Conservation (phyloP, 1,140 invertebrate species). For the Sarcophaga peregrina region DNA sequence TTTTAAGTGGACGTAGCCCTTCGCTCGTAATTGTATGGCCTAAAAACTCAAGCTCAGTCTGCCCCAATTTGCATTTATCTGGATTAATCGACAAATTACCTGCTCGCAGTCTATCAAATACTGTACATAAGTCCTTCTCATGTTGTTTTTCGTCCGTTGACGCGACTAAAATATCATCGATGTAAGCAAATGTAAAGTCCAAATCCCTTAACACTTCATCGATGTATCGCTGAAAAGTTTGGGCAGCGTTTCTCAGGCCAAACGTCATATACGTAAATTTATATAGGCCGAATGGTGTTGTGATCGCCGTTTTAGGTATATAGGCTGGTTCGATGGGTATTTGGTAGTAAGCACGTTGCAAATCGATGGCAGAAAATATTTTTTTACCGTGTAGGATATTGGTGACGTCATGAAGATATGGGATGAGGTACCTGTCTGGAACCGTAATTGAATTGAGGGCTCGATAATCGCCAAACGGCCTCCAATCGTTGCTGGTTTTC, state of each 20-base stretch:
- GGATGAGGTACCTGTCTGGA: neutral
- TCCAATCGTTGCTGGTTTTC: too few relatives aligned
- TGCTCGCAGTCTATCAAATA: slow-evolving; percentile 52
- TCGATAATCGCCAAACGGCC: slow-evolving; percentile 68
- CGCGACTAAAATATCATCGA: slow-evolving; percentile 70
- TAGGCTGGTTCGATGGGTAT: too few relatives aligned
- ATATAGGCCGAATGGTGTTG: too few relatives aligned
- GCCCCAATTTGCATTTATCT: slow-evolving; percentile 1
- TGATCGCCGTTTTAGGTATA: too few relatives aligned
- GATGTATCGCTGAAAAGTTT: slow-evolving; percentile 69
- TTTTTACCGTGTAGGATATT: slow-evolving; percentile 56
- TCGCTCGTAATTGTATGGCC: neutral
- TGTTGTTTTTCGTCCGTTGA: slow-evolving; percentile 56
- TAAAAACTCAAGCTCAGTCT: slow-evolving; percentile 19
- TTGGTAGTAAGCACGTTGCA: slow-evolving; percentile 68
- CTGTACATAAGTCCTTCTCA: slow-evolving; percentile 47
- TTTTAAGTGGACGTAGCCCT: neutral
- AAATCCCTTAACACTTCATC: slow-evolving; percentile 64
- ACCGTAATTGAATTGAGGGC: slow-evolving; percentile 61
- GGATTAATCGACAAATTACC: slow-evolving; percentile 43
- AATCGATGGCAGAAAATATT: slow-evolving; percentile 68
- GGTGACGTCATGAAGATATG: slow-evolving; percentile 56
- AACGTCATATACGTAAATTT: too few relatives aligned
- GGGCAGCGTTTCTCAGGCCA: slow-evolving; percentile 64
- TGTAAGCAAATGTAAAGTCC: slow-evolving; percentile 64